A percentile compares a stretch with the other conserved stretches of the same genome.
These are phyloP conservation scores for Bombyx huttoni DNA, from an alignment of 2,888 invertebrate species.

Conservation along the genomic window DNA sequence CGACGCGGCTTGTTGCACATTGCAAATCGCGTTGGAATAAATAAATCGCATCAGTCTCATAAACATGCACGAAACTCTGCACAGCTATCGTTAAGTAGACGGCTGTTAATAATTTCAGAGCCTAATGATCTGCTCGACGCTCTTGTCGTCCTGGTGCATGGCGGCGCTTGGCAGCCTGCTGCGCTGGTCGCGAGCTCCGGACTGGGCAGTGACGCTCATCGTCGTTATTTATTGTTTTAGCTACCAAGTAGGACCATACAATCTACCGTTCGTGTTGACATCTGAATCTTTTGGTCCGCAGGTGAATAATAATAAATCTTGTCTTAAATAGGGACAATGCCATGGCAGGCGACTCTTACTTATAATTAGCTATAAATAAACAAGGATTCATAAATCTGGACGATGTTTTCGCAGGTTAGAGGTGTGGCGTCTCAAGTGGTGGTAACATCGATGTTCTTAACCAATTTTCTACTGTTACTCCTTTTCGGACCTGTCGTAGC, in stretches of 20 bases:
- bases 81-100: too few relatives aligned
- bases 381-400: too few relatives aligned
- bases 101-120: slow-evolving; percentile 13
- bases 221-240: slow-evolving; percentile 27
- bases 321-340: background rate
- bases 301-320: slow-evolving; percentile 12
- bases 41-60: too few relatives aligned
- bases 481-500: slow-evolving; percentile 16
- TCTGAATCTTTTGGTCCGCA: slow-evolving; percentile 22
- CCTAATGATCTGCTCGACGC: slow-evolving; percentile 21
- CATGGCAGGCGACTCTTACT: too few relatives aligned
- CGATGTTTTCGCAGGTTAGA: slow-evolving; percentile 19
- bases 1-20: too few relatives aligned
- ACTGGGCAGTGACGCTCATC: slow-evolving; percentile 30
- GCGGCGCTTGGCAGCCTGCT: slow-evolving; percentile 19
- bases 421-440: slow-evolving; percentile 17
- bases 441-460: slow-evolving; percentile 12
- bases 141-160: slow-evolving; percentile 15
- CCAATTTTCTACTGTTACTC: slow-evolving; percentile 20
- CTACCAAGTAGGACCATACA: slow-evolving; percentile 33
- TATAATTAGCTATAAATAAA: too few relatives aligned
- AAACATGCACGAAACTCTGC: too few relatives aligned
- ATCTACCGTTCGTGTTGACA: slow-evolving; percentile 25
- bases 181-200: slow-evolving; percentile 24
- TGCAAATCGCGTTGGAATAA: too few relatives aligned